Conservation (phyloP, 2,797 vertebrate species). For the Petrocephalus schoutedeni region DNA sequence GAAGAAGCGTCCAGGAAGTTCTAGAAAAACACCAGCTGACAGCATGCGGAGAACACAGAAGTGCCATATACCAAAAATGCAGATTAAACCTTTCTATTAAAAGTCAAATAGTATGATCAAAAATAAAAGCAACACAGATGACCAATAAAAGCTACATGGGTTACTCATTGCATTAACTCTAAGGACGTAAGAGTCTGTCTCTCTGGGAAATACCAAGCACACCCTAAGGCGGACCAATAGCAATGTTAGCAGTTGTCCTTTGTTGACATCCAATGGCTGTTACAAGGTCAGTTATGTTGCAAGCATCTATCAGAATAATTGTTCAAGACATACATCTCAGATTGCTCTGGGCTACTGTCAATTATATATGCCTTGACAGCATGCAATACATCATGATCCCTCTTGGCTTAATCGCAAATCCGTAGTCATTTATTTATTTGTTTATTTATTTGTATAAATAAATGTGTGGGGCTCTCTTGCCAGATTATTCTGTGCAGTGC, state of each 20-base stretch:
- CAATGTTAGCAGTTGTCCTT: slow-evolving; percentile 24
- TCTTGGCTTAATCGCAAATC: slow-evolving; percentile 12
- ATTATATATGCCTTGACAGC: slow-evolving; percentile 1
- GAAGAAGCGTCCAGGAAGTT: not conserved
- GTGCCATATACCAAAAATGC: not conserved
- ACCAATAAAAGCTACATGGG: not conserved
- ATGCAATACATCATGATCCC: not conserved
- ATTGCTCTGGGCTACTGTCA: slow-evolving; percentile 19
- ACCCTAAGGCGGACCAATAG: slow-evolving; percentile 12
- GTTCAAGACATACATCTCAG: slow-evolving; percentile 9
- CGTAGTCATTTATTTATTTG: not conserved
- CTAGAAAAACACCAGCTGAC: not conserved
- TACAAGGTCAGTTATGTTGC: slow-evolving; percentile 25
- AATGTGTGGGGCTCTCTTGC: not conserved
- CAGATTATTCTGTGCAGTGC: not conserved
- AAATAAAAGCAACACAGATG: not conserved
- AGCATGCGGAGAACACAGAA: not conserved
- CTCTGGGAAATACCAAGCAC: slow-evolving; percentile 20
- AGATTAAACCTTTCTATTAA: not conserved
- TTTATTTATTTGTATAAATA: not conserved
- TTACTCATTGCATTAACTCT: slow-evolving; percentile 16
- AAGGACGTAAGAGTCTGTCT: not conserved
- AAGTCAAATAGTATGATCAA: not conserved
- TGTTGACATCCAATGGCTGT: slow-evolving; percentile 13
- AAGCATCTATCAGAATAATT: slow-evolving; percentile 26